Evolutionary conservation across 92 coral and sea anemone genomes (phyloP), one percentile per base, ranked within the genome.

Genomic region (Porites cylindrica): DNA sequence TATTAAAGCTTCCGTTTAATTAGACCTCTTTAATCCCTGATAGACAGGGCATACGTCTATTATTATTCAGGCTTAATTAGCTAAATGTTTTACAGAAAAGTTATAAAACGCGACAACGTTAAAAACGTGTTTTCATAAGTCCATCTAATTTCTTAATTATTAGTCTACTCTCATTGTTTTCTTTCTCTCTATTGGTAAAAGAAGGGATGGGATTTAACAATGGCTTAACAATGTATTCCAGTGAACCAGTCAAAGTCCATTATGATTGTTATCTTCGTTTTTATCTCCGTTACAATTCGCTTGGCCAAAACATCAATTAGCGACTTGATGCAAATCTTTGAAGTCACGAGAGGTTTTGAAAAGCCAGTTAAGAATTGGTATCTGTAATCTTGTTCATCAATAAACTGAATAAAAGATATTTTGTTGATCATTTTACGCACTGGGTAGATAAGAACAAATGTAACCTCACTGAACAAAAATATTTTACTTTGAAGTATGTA

Each of bases 201-300:
- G 54, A 69, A 77, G 72, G 62, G 38, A 71, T 38, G 19, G 71
- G 19, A 6, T 24, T 53, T 21, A 51, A 86, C 82, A 77, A 85
- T 76, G 43, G 61, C 24, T 53, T 51, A 56, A 20, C 77, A n/a
- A 26, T 67, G 20, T n/a, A 19, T 78, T 78, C 63, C 75, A 38
- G 59, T 77, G 62, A 79, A 21, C n/a, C 12, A 14, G 61, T 63
- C 72, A 77, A 67, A 18, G 62, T 21, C 77, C 9, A 58, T 69
- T 62, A 52, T 70, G 59, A 12, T 21, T 11, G n/a, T 26, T 8
- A 20, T 23, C 21, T n/a, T 14, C 67, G 26, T 38, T 32, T 76
- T 76, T 56, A 61, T 66, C 54, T 50, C 60, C 60, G 50, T 32
- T 61, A 19, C 21, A 52, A 53, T 20, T 50, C 20, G 43, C 32